phyloP scores from a whole-genome alignment of 1,140 invertebrate genomes.

The Zaprionus kolodkinae region DNA sequence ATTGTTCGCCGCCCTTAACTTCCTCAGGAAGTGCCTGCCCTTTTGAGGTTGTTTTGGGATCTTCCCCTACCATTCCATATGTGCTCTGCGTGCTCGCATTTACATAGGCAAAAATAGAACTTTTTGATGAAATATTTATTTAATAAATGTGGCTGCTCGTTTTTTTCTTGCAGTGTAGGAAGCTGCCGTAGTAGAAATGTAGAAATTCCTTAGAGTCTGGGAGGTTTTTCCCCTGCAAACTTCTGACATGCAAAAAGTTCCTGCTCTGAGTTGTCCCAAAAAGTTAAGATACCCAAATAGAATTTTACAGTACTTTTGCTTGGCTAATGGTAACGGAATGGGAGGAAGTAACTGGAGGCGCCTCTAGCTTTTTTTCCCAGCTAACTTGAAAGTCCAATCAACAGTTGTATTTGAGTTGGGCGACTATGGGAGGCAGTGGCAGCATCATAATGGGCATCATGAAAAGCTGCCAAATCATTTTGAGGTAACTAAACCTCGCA shows the following conservation, averaged over 20 bases:
- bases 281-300: constrained; percentile 16
- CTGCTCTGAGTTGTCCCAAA: background rate
- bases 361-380: constrained; percentile 17
- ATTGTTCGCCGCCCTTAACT: background rate
- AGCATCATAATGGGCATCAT: background rate
- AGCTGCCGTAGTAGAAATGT: background rate
- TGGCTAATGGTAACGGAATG: constrained; percentile 11
- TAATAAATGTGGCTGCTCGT: constrained; percentile 34
- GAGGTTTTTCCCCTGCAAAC: background rate
- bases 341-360: background rate
- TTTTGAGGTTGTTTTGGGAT: too few species aligned
- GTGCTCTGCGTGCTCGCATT: constrained; percentile 17
- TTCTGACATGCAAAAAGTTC: constrained; percentile 3
- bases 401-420: constrained; percentile 24
- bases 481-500: constrained; percentile 36
- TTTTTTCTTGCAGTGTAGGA: background rate
- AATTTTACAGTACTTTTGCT: constrained; percentile 11
- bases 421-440: background rate
- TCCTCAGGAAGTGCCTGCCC: constrained; percentile 10
- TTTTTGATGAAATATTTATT: constrained; percentile 40
- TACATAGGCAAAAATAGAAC: constrained; percentile 35
- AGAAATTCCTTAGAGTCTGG: background rate
- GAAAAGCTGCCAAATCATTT: constrained; percentile 43
- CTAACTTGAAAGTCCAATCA: constrained; percentile 37
- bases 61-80: background rate